Evolutionary conservation across 2,113 vertebrate genomes (phyloP), one percentile per base, ranked within the genome.

Genomic region (Colistium nudipinnis): DNA sequence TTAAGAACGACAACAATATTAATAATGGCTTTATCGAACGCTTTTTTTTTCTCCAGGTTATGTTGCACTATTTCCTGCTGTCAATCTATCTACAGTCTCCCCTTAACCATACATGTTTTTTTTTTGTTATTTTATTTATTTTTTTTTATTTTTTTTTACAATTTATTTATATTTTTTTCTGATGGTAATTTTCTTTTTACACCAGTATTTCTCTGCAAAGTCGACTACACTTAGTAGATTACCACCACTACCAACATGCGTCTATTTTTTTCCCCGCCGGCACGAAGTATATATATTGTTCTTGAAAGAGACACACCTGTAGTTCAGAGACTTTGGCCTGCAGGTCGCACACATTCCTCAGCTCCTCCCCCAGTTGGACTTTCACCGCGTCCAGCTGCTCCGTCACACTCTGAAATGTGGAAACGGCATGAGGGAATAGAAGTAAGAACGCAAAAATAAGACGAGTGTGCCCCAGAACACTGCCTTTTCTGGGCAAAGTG

Each of bases 331-430:
- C 86, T 60, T 90, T 90, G 41, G 91, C 87, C 65, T 93, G 74
- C 0, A 93, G 74, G 17, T 76, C 88, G 10, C 69, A 83, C 4
- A 88, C 84, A 24, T 86, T 92, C 68, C 7, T 87, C 55, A 72
- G 85, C 78, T 91, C 91, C 17, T 92, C 90, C 73, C 92, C 89
- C 6, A 97, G 87, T 52, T 95, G 90, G 11, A 61, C 80, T 76
- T 67, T 91, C 62, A 94, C 64, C 47, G 73, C 84, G 17, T 73
- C 87, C 62, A 94, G 89, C 67, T 96, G 93, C 61, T 96, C 94
- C 19, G 52, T 93, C 68, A 91, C 51, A 62, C 78, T 88, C 97
- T 99, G 80, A 69, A 60, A 54, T 36, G 24, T 52, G 22, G 77
- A 7, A 57, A 2, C 12, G 30, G 16, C 6, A 8, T 14, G n/a